Conservation (phyloP, 2,888 invertebrate genomes). For the Drosophila vallismaia region DNA sequence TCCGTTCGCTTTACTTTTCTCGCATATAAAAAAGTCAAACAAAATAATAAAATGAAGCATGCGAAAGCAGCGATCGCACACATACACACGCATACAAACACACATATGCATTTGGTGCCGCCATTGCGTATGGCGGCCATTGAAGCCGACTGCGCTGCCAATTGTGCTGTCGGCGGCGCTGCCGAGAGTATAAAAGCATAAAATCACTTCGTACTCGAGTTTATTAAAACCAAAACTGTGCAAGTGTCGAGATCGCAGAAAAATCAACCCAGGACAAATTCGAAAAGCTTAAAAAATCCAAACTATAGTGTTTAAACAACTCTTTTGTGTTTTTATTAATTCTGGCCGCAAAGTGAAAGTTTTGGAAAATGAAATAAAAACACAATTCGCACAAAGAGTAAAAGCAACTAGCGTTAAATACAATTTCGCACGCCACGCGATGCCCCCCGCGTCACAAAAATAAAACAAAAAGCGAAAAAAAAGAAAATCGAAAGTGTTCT, state of each 20-base stretch:
- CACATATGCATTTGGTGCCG: conserved; percentile 59
- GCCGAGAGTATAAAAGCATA: conserved; percentile 83
- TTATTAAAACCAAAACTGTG: conserved; percentile 84
- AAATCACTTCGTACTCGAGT: conserved; percentile 83
- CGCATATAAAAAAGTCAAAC: conserved; percentile 69
- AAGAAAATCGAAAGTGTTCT: conserved; percentile 81
- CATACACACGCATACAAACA: conserved; percentile 26
- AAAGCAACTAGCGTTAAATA: conserved; percentile 13
- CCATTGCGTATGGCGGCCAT: conserved; percentile 76
- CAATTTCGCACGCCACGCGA: conserved; percentile 55
- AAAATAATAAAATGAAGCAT: conserved; percentile 78
- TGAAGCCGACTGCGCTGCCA: conserved; percentile 44
- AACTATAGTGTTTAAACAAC: conserved; percentile 20
- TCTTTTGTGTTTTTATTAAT: conserved; percentile 26
- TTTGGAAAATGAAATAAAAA: conserved; percentile 18
- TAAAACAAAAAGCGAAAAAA: conserved; percentile 35
- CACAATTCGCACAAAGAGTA: conserved; percentile 18
- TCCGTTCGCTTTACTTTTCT: conserved; percentile 61
- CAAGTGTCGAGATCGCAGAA: conserved; percentile 81
- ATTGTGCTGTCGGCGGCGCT: conserved; percentile 37
- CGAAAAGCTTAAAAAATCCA: conserved; percentile 19
- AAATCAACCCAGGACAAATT: conserved; percentile 23
- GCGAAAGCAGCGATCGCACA: conserved; percentile 67
- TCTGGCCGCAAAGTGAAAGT: conserved; percentile 33
- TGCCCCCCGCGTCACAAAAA: conserved; percentile 51